These are phyloP conservation scores for Sebastes taczanowskii DNA, from an alignment of 2,797 vertebrate species.

Conservation along the genomic window DNA sequence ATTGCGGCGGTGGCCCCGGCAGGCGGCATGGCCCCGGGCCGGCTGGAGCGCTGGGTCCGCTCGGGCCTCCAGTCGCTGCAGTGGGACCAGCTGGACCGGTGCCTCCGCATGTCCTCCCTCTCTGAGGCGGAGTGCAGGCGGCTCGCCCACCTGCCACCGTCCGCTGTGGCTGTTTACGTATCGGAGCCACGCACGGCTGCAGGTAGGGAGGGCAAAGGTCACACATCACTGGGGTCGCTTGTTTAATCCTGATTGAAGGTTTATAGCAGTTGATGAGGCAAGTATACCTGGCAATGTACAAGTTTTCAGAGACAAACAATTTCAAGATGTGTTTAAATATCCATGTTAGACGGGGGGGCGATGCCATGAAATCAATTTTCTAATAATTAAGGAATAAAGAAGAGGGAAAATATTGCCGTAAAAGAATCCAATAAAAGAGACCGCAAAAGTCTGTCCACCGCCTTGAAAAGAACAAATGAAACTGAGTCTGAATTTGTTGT, in stretches of 20 bases:
- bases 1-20: conserved; percentile 15
- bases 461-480: neutral
- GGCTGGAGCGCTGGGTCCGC: conserved; percentile 82
- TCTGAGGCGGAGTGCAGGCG: conserved; percentile 80
- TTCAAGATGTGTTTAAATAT: neutral
- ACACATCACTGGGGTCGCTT: neutral
- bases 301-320: neutral
- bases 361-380: neutral
- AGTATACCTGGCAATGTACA: neutral
- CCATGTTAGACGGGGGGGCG: neutral
- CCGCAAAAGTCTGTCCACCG: neutral
- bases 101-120: conserved; percentile 75
- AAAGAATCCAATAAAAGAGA: neutral
- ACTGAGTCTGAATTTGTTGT: neutral
- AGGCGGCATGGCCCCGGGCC: conserved; percentile 43
- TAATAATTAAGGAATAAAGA: neutral
- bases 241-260: neutral
- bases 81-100: conserved; percentile 80
- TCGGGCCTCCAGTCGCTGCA: conserved; percentile 83
- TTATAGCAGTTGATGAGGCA: neutral
- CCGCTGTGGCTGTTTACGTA: conserved; percentile 79
- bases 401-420: too few species aligned
- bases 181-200: conserved; percentile 61
- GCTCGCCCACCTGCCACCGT: conserved; percentile 75
- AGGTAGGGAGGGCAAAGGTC: conserved; percentile 52